Conservation (phyloP, 2,797 vertebrate species). For the Tapera naevia region DNA sequence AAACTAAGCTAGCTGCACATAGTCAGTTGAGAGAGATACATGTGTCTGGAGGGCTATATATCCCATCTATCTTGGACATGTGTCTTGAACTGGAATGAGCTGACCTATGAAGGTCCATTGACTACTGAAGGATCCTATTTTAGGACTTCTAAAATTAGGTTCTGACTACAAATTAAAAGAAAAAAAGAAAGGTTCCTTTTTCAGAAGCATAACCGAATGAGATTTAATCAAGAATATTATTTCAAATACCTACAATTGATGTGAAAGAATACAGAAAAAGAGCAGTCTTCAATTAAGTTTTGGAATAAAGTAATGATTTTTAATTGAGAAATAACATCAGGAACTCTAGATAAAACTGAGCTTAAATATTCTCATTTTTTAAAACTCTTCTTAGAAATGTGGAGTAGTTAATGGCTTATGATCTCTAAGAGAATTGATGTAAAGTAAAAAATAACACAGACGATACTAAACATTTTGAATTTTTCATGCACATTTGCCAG, state of each 20-base stretch:
- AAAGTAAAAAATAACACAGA: neutral
- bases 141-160: neutral
- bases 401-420: neutral
- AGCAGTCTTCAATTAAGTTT: neutral
- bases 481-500: neutral
- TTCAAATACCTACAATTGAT: neutral
- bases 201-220: neutral
- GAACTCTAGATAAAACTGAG: neutral
- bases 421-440: neutral
- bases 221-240: neutral
- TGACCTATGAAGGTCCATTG: neutral
- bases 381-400: neutral
- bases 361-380: neutral
- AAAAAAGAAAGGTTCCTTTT: neutral
- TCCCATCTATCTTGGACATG: neutral
- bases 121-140: neutral
- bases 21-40: neutral
- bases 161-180: neutral
- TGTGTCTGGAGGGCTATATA: neutral
- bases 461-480: neutral
- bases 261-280: neutral
- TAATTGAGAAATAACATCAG: neutral
- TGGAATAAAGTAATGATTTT: neutral
- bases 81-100: neutral
- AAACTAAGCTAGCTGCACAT: neutral